These are phyloP conservation scores for Eristalis intricaria DNA, from an alignment of 2,888 invertebrate species.

Conservation along the genomic window DNA sequence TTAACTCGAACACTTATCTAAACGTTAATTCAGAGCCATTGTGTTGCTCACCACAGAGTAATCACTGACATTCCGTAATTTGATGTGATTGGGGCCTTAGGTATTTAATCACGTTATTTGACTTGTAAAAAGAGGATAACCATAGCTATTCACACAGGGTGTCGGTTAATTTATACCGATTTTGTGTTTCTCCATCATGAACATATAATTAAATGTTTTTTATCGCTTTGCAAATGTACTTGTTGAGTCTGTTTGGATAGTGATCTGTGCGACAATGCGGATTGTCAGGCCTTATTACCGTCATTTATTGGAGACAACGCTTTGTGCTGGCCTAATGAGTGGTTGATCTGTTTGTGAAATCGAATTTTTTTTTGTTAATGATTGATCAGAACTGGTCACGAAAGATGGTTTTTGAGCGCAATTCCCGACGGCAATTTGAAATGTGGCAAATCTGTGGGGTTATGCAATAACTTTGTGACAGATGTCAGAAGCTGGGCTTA, in stretches of 20 bases:
- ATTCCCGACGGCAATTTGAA: not conserved
- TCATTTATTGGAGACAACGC: not conserved
- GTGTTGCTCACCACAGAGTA: not conserved
- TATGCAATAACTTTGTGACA: too few relatives aligned
- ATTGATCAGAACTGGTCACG: not conserved
- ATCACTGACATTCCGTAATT: not conserved
- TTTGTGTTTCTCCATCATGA: not conserved
- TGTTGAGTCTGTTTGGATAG: not conserved
- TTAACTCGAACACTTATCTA: not conserved
- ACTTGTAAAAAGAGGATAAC: slow-evolving; percentile 4
- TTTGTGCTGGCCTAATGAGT: not conserved
- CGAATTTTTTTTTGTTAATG: not conserved
- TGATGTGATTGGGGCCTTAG: slow-evolving; percentile 9
- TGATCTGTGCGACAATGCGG: not conserved
- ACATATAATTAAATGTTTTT: not conserved
- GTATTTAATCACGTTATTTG: not conserved
- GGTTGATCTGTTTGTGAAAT: not conserved
- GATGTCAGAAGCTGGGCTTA: too few relatives aligned
- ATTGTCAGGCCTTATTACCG: not conserved
- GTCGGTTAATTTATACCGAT: not conserved
- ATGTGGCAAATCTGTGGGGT: too few relatives aligned
- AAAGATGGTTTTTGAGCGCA: not conserved
- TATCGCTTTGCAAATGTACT: not conserved
- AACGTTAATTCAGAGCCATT: not conserved
- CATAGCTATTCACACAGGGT: not conserved